Evolutionary conservation across 2,888 invertebrate species (phyloP).

Genomic region (Xanthorhoe designata): DNA sequence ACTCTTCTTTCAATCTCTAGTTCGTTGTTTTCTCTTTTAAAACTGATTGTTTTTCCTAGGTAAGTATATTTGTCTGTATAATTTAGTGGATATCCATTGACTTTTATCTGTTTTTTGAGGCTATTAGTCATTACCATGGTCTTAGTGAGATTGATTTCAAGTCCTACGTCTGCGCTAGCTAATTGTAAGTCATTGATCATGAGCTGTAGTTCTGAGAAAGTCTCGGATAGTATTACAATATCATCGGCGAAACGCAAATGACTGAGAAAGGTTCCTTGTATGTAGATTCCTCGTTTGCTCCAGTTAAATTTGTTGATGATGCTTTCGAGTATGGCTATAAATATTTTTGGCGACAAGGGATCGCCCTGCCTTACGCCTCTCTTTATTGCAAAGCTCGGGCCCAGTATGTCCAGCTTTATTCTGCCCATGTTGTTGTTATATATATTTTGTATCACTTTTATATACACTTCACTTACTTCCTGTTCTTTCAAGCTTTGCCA

Average conservation of each 20-base stretch:
- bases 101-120: too few species aligned
- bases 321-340: slow-evolving; percentile 10
- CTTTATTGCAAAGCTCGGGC: slow-evolving; percentile 14
- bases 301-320: slow-evolving; percentile 19
- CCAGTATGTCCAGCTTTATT: slow-evolving; percentile 6
- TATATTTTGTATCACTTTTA: slow-evolving; percentile 5
- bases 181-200: too few species aligned
- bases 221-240: slow-evolving; percentile 16
- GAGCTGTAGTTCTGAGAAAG: too few species aligned
- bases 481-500: slow-evolving; percentile 11
- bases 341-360: slow-evolving; percentile 34
- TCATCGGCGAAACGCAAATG: slow-evolving; percentile 34
- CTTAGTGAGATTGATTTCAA: slow-evolving; percentile 34
- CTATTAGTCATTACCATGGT: slow-evolving; percentile 42
- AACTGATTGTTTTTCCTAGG: slow-evolving; percentile 29
- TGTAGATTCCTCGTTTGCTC: slow-evolving; percentile 12
- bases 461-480: slow-evolving; percentile 1
- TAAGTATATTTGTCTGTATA: slow-evolving; percentile 34
- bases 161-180: too few species aligned
- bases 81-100: slow-evolving; percentile 24
- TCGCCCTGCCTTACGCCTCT: slow-evolving; percentile 39
- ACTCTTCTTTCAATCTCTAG: slow-evolving; percentile 25
- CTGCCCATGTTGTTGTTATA: slow-evolving; percentile 4
- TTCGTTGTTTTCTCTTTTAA: slow-evolving; percentile 14
- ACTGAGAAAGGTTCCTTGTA: slow-evolving; percentile 7